Evolutionary conservation across 2,797 vertebrate species (phyloP), one percentile per base, ranked within the genome.

Genomic region (Alca torda): DNA sequence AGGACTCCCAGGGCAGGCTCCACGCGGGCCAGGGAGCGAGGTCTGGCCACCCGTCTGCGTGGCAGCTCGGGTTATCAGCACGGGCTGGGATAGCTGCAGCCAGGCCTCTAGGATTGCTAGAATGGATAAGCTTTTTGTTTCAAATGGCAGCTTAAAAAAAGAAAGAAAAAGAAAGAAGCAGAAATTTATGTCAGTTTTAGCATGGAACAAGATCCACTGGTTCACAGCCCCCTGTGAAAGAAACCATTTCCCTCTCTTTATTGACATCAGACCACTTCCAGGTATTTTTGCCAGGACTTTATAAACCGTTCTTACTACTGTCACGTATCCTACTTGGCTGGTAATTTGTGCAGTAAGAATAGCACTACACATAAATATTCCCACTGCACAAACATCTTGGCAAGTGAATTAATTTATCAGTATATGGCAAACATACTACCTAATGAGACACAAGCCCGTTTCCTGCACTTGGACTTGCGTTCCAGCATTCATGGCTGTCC

Each of bases 401-500:
- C 86, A 87, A 82, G 69, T 23, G 68, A 74, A n/a, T 54, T 68
- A 39, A 77, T 86, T 91, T 95, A 85, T 95, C 93, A 91, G 82
- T 20, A 8, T 33, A 35, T 15, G 74, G 23, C 82, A 88, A 95
- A 51, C 57, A 45, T 33, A 24, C 69, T 78, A 33, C 65, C 53
- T 45, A 39, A 39, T 51, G 87, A 87, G 37, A 76, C 74, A 51
- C 14, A 59, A 65, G 43, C 77, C 87, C 41, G 6, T 84, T 96
- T 94, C 92, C 86, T 82, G 81, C 28, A 16, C 74, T 87, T 70
- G 77, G 81, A 65, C 28, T 76, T 48, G 35, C 9, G 30, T 85
- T 82, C 78, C 72, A 89, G 86, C 64, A 94, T 94, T 96, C 90
- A 89, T 33, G 75, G 89, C 86, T 80, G 63, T 84, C 86, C 92